Base-by-base conservation (phyloP, 2,888 invertebrate genomes). In the Melanotus villosus region DNA sequence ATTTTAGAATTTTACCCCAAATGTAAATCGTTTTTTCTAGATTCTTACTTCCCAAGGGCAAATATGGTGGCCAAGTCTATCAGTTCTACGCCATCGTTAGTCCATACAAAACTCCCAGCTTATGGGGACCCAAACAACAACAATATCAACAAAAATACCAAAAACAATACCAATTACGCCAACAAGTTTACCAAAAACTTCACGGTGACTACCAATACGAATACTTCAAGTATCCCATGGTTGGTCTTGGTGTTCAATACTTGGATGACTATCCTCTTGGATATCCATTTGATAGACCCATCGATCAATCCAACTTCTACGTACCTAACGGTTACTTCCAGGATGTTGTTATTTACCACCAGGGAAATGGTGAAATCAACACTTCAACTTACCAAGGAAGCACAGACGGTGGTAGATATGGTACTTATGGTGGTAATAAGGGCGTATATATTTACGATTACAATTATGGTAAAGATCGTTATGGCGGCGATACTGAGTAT, bases 221-320 rank as follows among this genome's bases (percentile, higher is more conserved):
- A 30, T 38, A 68, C 66, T 56, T 36, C 60, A 66, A 67, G 47
- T 76, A 75, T 45, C 75, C 78, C 26, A 75, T 68, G 18, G 76
- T 78, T n/a, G 79, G 78, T 23, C 73, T 72, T 65, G 76, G 76
- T 32, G 59, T 62, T 5, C 69, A 68, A 41, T 67, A 62, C 36
- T 34, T 66, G 12, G 92, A 93, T 81, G 87, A 86, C 73, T 87
- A 88, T 81, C 88, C 92, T 47, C 86, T 90, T 78, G 92, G 92
- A 60, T 94, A 90, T 87, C 94, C 94, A 70, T 88, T 94, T 80
- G 93, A 94, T 80, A 90, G 92, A 75, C 85, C 86, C 18, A 88
- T 91, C 78, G 86, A 89, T 54, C 85, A 89, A 47, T 84, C 84
- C 54, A 86, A 85, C 70, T 92, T 90, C 87, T 87, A 87, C 74